Evolutionary conservation across 2,113 vertebrate genomes (phyloP).

Genomic region (Ailurus styani): DNA sequence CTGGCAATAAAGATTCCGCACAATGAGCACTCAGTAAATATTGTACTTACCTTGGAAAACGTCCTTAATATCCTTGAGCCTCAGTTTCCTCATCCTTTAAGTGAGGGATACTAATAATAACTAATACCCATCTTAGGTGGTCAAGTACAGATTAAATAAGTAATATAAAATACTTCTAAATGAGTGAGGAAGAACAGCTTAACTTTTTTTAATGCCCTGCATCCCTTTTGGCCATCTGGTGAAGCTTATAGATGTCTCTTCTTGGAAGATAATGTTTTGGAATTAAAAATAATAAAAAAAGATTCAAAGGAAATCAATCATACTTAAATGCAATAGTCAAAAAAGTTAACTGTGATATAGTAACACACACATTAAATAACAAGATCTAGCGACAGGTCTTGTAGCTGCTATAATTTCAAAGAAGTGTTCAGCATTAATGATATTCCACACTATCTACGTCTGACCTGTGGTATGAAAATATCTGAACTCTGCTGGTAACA

Average conservation of each 20-base stretch:
- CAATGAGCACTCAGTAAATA: background rate
- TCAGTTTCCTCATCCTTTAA: background rate
- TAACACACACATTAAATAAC: background rate
- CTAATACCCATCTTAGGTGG: background rate
- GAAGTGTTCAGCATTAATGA: background rate
- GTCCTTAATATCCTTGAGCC: background rate
- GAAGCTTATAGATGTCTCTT: background rate
- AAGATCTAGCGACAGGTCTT: background rate
- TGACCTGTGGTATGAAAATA: background rate
- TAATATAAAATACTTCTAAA: background rate
- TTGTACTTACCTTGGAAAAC: background rate
- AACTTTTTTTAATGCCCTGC: background rate
- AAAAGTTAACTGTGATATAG: background rate
- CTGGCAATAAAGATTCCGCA: background rate
- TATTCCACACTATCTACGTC: background rate
- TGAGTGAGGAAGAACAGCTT: background rate
- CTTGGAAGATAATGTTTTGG: background rate
- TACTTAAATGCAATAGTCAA: background rate
- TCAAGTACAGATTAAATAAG: background rate
- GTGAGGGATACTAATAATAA: background rate
- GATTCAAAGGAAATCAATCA: background rate
- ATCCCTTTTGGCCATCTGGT: background rate
- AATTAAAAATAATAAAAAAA: background rate
- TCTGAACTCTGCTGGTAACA: background rate
- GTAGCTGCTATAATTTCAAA: background rate